Conservation (phyloP, 2,888 invertebrate species). For the Siphlonurus alternatus region DNA sequence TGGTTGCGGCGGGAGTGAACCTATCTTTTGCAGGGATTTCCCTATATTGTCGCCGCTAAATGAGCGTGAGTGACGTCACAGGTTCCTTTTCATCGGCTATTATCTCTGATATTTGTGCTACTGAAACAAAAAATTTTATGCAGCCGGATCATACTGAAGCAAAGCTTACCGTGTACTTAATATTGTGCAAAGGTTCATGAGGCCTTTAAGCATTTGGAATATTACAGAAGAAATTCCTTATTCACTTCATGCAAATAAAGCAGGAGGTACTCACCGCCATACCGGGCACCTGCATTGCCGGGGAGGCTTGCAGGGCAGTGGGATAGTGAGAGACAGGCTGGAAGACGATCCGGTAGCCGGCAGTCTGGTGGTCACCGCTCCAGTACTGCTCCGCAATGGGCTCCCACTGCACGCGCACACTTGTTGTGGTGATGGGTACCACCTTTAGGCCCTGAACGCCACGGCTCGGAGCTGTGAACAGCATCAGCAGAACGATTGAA, state of each 20-base stretch:
- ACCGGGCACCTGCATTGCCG: constrained; percentile 68
- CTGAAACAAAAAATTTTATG: no score
- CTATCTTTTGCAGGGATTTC: no score
- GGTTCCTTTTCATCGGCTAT: no score
- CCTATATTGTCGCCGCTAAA: no score
- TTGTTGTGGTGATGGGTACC: constrained; percentile 85
- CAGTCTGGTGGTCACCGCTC: constrained; percentile 77
- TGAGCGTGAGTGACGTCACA: no score
- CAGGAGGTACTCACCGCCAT: constrained; percentile 39
- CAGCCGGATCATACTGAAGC: no score
- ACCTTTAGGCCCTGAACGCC: constrained; percentile 68
- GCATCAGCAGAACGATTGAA: not conserved
- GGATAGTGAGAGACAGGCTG: constrained; percentile 81
- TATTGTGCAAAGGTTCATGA: no score
- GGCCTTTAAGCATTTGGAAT: no score
- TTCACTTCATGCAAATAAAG: constrained; percentile 1
- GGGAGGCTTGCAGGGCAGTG: constrained; percentile 63
- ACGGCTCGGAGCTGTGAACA: constrained; percentile 56
- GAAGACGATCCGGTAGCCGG: constrained; percentile 78
- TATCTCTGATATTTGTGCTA: no score
- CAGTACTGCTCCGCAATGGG: constrained; percentile 57
- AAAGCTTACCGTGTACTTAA: no score
- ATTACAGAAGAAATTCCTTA: no score
- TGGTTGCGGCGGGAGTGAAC: no score
- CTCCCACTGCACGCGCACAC: constrained; percentile 85